Base-by-base conservation (phyloP, 2,797 vertebrate genomes). In the Heteromormyrus szaboi region DNA sequence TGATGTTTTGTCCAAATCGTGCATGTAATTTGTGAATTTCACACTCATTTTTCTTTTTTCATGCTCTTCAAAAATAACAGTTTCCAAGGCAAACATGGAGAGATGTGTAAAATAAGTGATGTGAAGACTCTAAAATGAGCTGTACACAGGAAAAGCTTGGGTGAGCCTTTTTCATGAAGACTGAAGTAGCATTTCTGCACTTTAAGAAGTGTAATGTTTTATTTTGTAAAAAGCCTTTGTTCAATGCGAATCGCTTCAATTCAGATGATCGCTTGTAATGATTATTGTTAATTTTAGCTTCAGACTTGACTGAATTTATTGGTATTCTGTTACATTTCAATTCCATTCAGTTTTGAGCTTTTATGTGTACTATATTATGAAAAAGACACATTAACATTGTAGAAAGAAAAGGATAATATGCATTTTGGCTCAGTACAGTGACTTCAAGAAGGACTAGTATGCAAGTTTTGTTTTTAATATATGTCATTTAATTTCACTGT, bases 1-100 rank as follows among this genome's bases (percentile, higher is more conserved):
- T 97, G 96, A 97, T 97, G 96, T 81, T 98, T 96, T 97, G 97
- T 98, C 97, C 95, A 96, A 97, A 96, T 96, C 95, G 96, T 98
- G 98, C 98, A 98, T 98, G 98, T 96, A 96, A 96, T 93, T 94
- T 97, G 97, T 98, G 97, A 98, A 96, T 97, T 97, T 96, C 96
- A 97, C 97, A 97, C 97, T 97, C 97, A 97, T 96, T 96, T 96
- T 96, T 96, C 95, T 97, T 97, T 98, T 97, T 95, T 62, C 96
- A 97, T 97, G 96, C 97, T 97, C 96, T 97, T 25, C 53, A 85
- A 29, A 50, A 81, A 65, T 22, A 87, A 41, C 22, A 44, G 86
- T 87, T 68, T 41, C 56, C n/a, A 48, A 41, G n/a, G 59, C 54
- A 83, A 81, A 92, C 92, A 91, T 89, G 19, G 44, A 90, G 50